Evolutionary conservation across 1,140 invertebrate species (phyloP).

Genomic region (Danaus melanippus): DNA sequence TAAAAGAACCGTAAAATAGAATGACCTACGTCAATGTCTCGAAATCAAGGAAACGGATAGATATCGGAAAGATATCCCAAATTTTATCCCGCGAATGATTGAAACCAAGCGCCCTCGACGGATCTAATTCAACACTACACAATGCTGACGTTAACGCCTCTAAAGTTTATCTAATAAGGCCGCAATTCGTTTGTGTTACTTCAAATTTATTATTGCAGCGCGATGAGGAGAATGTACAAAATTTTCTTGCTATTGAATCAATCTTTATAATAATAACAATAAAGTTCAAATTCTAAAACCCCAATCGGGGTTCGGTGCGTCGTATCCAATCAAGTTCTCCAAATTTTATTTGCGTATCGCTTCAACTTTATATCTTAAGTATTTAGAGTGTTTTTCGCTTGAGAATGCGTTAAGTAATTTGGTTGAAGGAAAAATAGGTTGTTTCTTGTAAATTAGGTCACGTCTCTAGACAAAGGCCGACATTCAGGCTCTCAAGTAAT

Average conservation of each 20-base stretch:
- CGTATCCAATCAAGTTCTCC: slow-evolving; percentile 26
- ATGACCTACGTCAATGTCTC: slow-evolving; percentile 37
- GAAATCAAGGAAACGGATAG: slow-evolving; percentile 33
- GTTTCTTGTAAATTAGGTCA: slow-evolving; percentile 49
- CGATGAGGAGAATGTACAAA: slow-evolving; percentile 16
- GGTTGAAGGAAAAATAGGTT: slow-evolving; percentile 30
- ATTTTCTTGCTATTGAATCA: slow-evolving; percentile 15
- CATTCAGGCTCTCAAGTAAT: slow-evolving; percentile 33
- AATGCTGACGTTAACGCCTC: slow-evolving; percentile 6
- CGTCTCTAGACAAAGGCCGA: slow-evolving; percentile 35
- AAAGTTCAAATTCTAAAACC: slow-evolving; percentile 30
- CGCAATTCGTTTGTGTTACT: slow-evolving; percentile 10
- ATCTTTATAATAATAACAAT: slow-evolving; percentile 24
- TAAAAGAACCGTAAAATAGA: slow-evolving; percentile 12
- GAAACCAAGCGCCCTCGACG: slow-evolving; percentile 39
- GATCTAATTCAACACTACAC: slow-evolving; percentile 14
- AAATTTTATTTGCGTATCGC: slow-evolving; percentile 29
- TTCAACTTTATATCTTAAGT: slow-evolving; percentile 22
- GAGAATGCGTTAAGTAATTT: slow-evolving; percentile 18
- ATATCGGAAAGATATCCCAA: slow-evolving; percentile 31
- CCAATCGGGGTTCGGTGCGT: slow-evolving; percentile 20
- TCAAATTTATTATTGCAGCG: slow-evolving; percentile 14
- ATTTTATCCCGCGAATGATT: slow-evolving; percentile 40
- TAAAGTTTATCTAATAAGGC: slow-evolving; percentile 16
- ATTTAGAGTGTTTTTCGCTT: slow-evolving; percentile 25